phyloP scores from a whole-genome alignment of 2,888 invertebrate species.

The Thecophora atra region DNA sequence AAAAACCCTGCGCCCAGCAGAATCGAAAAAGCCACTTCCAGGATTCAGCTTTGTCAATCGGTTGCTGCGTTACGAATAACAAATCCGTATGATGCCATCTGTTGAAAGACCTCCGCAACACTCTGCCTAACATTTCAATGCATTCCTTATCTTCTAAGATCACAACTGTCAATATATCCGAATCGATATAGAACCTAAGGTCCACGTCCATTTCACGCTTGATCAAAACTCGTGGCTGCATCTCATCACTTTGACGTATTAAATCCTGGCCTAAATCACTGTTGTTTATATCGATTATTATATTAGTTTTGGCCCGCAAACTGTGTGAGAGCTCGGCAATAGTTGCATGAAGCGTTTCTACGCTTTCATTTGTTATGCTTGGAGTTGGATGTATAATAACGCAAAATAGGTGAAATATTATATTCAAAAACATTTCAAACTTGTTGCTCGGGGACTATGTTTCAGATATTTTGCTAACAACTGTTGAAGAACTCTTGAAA shows the following conservation, averaged over 20 bases:
- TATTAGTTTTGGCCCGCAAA: background rate
- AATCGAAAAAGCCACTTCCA: constrained; percentile 40
- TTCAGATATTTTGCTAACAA: no score
- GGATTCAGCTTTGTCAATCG: background rate
- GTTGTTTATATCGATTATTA: background rate
- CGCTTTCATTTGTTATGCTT: no score
- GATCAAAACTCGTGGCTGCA: constrained; percentile 5
- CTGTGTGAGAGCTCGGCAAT: background rate
- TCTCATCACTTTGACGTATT: background rate
- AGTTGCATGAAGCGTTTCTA: background rate
- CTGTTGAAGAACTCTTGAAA: no score
- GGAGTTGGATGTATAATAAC: no score
- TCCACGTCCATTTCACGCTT: background rate
- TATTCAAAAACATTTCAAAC: no score
- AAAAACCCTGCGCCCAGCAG: constrained; percentile 45
- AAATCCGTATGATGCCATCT: background rate
- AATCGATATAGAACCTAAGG: background rate
- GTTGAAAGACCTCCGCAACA: background rate
- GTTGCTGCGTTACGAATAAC: background rate
- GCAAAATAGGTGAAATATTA: no score
- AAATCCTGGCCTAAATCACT: background rate
- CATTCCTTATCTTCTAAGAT: background rate
- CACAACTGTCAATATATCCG: background rate
- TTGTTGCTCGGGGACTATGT: no score
- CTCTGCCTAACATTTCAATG: background rate